Base-by-base conservation (phyloP, 2,888 invertebrate species). In the Amblyteles armatorius region DNA sequence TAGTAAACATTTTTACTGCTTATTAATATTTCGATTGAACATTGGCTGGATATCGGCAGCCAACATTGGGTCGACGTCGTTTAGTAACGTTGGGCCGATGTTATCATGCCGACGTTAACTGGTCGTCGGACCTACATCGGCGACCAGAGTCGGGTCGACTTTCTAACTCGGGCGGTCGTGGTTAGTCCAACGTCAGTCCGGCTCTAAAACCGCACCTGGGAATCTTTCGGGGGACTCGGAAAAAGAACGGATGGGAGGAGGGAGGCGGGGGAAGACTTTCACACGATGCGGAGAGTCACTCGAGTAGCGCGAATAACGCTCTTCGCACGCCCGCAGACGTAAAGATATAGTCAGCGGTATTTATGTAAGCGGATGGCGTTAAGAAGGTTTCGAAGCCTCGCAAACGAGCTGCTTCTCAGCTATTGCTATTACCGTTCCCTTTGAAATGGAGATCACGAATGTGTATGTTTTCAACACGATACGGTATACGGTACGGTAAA, bases 321-420 rank as follows among this genome's bases (percentile, higher is more conserved):
- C 11, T 26, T 76, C 63, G 22, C 22, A 11, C 36, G 48, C 33
- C 40, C 44, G 13, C 72, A 52, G n/a, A 22, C 79, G 50, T 52
- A 55, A 40, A 71, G 22, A 22, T 9, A 52, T 33, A 57, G 48
- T 52, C 63, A 11, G 44, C 55, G 63, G 60, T 83, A 83, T 83
- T 83, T 83, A 83, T 83, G 72, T 79, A 83, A 83, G 78, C 78
- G 68, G 48, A 78, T 79, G 78, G 78, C 78, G 82, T 72, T 72
- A 71, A 82, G 68, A 44, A 57, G 68, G 72, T 83, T 68, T 52
- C 67, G 68, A 83, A 79, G 72, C 67, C 73, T 73, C 73, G 60
- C 63, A 80, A 80, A 73, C 79, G 79, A 79, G 65, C 72, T 29
- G 65, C 50, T 57, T 69, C 22, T 33, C 60, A 4, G 50, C 72